Percentiles rank a stretch among this genome's conserved stretches.
Evolutionary conservation across 2,888 invertebrate species (phyloP).

Genomic region (Melanostoma mellinum): DNA sequence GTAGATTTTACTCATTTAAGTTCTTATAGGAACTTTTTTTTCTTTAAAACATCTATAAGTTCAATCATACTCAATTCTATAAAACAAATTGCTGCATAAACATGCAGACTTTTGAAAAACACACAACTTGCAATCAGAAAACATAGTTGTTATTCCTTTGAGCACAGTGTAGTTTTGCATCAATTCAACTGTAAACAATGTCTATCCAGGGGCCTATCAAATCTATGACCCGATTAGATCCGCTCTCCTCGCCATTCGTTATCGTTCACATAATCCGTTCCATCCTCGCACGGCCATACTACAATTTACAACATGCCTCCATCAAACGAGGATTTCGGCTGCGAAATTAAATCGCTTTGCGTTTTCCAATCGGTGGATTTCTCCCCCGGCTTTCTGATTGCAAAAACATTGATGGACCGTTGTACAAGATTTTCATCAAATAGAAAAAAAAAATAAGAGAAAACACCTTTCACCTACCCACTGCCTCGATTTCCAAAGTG

Average conservation of each 20-base stretch:
- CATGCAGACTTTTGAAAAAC: too few relatives aligned
- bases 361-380: constrained; percentile 3
- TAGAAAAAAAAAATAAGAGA: background rate
- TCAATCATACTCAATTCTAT: too few relatives aligned
- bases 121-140: too few relatives aligned
- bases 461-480: background rate
- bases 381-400: background rate
- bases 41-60: too few relatives aligned
- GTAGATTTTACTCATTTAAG: too few relatives aligned
- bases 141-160: constrained; percentile 14
- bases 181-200: constrained; percentile 44
- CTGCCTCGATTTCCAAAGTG: constrained; percentile 15
- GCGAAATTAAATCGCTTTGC: constrained; percentile 46
- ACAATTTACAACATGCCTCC: background rate
- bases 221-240: constrained; percentile 47
- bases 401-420: background rate
- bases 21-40: too few relatives aligned
- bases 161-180: constrained; percentile 1
- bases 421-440: background rate
- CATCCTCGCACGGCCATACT: background rate
- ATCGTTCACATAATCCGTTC: constrained; percentile 42
- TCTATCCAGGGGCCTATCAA: constrained; percentile 44
- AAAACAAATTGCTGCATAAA: too few relatives aligned
- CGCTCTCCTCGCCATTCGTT: constrained; percentile 30
- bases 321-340: constrained; percentile 32